These are phyloP conservation scores for Drosophila pseudoananassae DNA, from an alignment of 1,140 invertebrate species.

Conservation along the genomic window DNA sequence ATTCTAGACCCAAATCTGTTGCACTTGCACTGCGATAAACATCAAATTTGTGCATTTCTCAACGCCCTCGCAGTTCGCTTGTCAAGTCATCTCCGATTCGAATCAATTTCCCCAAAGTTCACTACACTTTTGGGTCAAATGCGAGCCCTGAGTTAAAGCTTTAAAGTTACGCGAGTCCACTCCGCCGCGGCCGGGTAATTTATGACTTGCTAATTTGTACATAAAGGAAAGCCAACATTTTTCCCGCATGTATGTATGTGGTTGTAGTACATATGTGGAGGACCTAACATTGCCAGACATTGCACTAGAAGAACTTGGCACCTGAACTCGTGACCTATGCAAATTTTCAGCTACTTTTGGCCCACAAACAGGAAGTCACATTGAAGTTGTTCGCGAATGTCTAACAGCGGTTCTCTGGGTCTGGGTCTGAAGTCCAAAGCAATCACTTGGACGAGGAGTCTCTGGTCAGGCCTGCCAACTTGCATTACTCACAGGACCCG, in stretches of 20 bases:
- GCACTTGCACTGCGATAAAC: conserved; percentile 66
- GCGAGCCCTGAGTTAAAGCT: conserved; percentile 31
- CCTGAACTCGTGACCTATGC: conserved; percentile 83
- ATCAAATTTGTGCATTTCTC: conserved; percentile 70
- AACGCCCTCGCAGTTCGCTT: conserved; percentile 45
- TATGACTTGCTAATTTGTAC: conserved; percentile 71
- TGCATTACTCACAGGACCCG: conserved; percentile 2
- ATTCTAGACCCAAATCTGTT: conserved; percentile 64
- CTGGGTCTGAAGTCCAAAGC: conserved; percentile 66
- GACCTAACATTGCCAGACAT: conserved; percentile 64
- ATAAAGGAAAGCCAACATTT: conserved; percentile 20
- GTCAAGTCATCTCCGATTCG: conserved; percentile 79
- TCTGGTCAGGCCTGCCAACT: conserved; percentile 1
- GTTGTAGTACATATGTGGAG: neutral
- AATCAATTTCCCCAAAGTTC: conserved; percentile 78
- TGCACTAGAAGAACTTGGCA: conserved; percentile 64
- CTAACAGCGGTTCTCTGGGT: conserved; percentile 58
- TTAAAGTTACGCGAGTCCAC: conserved; percentile 48
- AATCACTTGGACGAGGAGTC: conserved; percentile 38
- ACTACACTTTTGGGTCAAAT: conserved; percentile 77
- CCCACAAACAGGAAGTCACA: conserved; percentile 77
- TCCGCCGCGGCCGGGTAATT: conserved; percentile 59
- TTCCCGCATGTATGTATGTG: neutral
- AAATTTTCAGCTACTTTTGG: conserved; percentile 71
- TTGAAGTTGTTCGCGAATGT: conserved; percentile 65